Evolutionary conservation across 2,888 invertebrate genomes (phyloP), one percentile per base, ranked within the genome.

Genomic region (Andrena camellia): DNA sequence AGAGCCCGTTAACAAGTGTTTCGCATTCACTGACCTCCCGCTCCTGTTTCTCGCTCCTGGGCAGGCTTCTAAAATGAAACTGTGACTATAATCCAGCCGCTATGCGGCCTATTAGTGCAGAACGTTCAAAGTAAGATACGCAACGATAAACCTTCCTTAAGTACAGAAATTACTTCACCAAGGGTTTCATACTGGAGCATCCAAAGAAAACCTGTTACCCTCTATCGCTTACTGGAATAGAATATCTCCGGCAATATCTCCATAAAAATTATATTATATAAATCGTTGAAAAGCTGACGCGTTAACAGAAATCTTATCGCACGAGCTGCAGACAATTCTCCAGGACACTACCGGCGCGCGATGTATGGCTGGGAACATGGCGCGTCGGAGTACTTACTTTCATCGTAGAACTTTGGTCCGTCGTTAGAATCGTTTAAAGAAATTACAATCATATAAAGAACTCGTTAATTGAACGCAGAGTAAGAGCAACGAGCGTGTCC

Each of bases 321-420:
- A 17, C 42, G 42, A 42, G 42, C 42, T 17, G 42, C 23, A 68
- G 31, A 67, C 20, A 20, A 70, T 33, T 67, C 50, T 68, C 29
- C 10, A 52, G 60, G 63, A 75, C 17, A 59, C 75, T 29, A 26
- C 31, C 69, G 83, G 86, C 85, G 83, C 86, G 79, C 85, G 81
- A 77, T 85, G 83, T 88, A 83, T 91, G 90, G 90, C 91, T 91
- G 91, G 91, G 73, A 81, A 86, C 88, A 90, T 78, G 83, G 88
- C 78, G 83, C 85, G 74, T 87, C 84, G 52, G 17, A 63, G 67
- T 1, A 3, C 8, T 20, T 42, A 17, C 50, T 59, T 64, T 42
- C 13, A 77, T 69, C 68, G 77, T 60, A 75, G 77, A 76, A 73
- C 35, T 59, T 63, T 60, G 59, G 57, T 57, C 52, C 48, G 59